A percentile compares a stretch with the other conserved stretches of the same genome.
These are phyloP conservation scores for Chironomus riparius DNA, from an alignment of 2,888 invertebrate genomes.

Conservation along the genomic window DNA sequence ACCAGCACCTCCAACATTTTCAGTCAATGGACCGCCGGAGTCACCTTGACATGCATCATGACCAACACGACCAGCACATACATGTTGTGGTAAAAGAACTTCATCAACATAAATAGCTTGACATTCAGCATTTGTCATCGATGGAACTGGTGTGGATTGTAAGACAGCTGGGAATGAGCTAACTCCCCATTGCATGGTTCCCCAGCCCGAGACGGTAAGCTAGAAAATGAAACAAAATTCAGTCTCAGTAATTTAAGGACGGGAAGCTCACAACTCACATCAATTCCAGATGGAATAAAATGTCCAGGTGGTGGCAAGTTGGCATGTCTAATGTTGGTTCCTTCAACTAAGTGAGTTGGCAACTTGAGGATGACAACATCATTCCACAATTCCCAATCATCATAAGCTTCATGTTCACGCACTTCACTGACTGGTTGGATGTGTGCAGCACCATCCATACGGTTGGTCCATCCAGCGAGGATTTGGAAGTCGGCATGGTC, in stretches of 20 bases:
- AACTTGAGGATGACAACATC: slow-evolving; percentile 8
- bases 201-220: neutral
- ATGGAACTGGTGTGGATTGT: neutral
- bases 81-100: neutral
- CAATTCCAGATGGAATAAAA: neutral
- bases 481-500: neutral
- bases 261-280: too few relatives aligned
- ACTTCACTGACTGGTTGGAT: neutral
- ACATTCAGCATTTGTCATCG: neutral
- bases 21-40: neutral
- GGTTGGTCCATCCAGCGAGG: neutral
- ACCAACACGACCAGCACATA: slow-evolving; percentile 13
- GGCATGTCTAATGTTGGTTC: neutral
- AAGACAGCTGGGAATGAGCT: neutral
- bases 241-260: too few relatives aligned
- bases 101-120: neutral
- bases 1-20: neutral
- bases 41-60: slow-evolving; percentile 22
- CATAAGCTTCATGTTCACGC: slow-evolving; percentile 6
- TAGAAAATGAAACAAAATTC: too few relatives aligned
- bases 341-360: neutral
- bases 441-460: neutral
- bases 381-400: neutral
- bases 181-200: neutral
- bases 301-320: neutral